phyloP scores from a whole-genome alignment of 2,113 vertebrate genomes.

The Sander lucioperca region DNA sequence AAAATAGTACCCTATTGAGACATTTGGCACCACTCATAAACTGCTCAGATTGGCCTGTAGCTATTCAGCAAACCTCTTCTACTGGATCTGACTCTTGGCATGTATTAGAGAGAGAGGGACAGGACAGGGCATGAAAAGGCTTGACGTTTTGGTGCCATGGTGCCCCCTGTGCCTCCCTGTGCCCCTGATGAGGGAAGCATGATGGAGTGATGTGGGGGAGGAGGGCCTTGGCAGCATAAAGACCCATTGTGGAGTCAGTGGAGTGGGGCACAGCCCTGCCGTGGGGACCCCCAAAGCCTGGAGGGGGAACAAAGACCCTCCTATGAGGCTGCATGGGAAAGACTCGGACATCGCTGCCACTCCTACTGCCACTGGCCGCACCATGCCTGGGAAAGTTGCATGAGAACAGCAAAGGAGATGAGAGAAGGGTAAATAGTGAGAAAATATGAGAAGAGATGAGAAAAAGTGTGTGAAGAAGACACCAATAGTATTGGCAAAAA shows the following conservation, averaged over 20 bases:
- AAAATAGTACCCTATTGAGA: slow-evolving; percentile 68
- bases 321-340: slow-evolving; percentile 83
- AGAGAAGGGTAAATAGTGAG: slow-evolving; percentile 5
- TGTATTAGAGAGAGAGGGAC: slow-evolving; percentile 28
- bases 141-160: slow-evolving; percentile 49
- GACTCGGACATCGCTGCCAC: slow-evolving; percentile 65
- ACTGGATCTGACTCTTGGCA: slow-evolving; percentile 64
- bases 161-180: slow-evolving; percentile 71
- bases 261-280: slow-evolving; percentile 76
- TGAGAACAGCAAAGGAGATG: slow-evolving; percentile 28
- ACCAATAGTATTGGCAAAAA: background rate
- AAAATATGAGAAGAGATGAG: slow-evolving; percentile 1
- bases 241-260: slow-evolving; percentile 80
- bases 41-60: slow-evolving; percentile 46
- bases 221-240: slow-evolving; percentile 78
- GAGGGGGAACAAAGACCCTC: slow-evolving; percentile 80
- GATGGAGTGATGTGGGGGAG: slow-evolving; percentile 54
- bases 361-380: slow-evolving; percentile 55
- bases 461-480: background rate
- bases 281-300: slow-evolving; percentile 79
- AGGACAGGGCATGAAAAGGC: slow-evolving; percentile 63
- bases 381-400: slow-evolving; percentile 69
- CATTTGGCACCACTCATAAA: slow-evolving; percentile 67
- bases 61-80: slow-evolving; percentile 53
- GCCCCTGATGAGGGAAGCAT: slow-evolving; percentile 73